A percentile compares a stretch with the other conserved stretches of the same genome.
These are phyloP conservation scores for Serilophus lunatus DNA, from an alignment of 2,113 vertebrate species.

Conservation along the genomic window DNA sequence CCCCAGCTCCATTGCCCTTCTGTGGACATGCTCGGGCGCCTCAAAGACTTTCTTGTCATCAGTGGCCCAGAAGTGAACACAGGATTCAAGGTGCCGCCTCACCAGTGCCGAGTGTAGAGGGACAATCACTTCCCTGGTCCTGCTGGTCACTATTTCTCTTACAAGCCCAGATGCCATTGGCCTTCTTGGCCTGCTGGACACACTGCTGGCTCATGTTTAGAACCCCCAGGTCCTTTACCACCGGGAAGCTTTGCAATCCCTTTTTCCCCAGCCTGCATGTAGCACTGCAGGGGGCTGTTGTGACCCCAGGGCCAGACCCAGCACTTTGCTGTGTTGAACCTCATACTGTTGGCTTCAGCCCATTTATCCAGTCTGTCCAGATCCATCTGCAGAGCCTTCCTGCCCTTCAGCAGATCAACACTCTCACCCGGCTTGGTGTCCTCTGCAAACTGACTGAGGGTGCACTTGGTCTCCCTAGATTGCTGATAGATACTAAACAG, in stretches of 20 bases:
- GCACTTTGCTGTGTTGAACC: too few species aligned
- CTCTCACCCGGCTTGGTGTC: neutral
- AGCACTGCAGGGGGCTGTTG: neutral
- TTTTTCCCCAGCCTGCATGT: neutral
- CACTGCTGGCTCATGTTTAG: neutral
- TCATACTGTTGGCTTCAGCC: too few species aligned
- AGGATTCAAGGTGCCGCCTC: neutral
- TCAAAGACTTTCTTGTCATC: neutral
- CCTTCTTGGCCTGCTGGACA: neutral
- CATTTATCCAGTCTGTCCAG: too few species aligned
- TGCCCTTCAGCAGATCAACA: neutral
- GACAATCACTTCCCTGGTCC: neutral
- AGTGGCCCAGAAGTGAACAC: neutral
- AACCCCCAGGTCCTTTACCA: neutral
- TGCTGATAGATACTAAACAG: neutral
- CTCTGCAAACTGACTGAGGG: neutral
- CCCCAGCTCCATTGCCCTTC: neutral
- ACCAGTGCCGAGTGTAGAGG: neutral
- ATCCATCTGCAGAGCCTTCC: too few species aligned
- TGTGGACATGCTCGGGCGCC: rapidly evolving
- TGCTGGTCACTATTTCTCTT: neutral
- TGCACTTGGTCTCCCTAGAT: neutral
- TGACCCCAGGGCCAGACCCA: neutral
- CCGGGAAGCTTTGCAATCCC: neutral
- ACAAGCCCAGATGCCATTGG: neutral